Evolutionary conservation across 2,888 invertebrate genomes (phyloP).

Genomic region (Heliothis peltigera): DNA sequence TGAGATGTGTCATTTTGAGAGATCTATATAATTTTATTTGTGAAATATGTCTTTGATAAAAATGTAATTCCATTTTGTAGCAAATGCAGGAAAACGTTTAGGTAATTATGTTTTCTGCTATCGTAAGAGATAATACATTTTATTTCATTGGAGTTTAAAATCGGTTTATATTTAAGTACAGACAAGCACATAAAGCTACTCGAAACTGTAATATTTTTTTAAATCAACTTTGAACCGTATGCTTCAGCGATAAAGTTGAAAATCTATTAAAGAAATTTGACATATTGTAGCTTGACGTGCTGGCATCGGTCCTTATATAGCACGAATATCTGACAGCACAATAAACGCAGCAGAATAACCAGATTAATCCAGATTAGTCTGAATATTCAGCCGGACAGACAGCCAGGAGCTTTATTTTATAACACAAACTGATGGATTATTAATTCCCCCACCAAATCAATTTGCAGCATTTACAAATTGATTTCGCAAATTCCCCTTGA

Average conservation of each 20-base stretch:
- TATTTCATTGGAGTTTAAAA: not conserved
- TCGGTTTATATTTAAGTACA: no score
- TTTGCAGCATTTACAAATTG: constrained; percentile 50
- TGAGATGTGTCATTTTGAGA: not conserved
- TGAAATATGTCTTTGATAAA: not conserved
- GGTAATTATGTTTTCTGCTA: not conserved
- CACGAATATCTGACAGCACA: constrained; percentile 2
- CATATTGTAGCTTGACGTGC: no score
- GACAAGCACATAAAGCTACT: no score
- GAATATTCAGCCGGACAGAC: constrained; percentile 15
- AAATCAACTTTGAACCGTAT: no score
- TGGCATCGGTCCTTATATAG: no score
- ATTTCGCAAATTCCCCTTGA: constrained; percentile 51
- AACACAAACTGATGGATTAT: constrained; percentile 37
- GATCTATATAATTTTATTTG: not conserved
- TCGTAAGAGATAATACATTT: not conserved
- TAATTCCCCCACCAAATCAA: constrained; percentile 50
- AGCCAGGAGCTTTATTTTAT: constrained; percentile 28
- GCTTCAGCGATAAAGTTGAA: no score
- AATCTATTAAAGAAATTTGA: no score
- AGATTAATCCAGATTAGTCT: constrained; percentile 34
- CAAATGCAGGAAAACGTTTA: not conserved
- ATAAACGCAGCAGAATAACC: not conserved
- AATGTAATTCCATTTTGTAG: not conserved
- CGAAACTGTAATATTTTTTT: no score